Evolutionary conservation across 53 echinoderm and acorn worm species (phyloP), one percentile per base, ranked within the genome.

Genomic region (Antedon mediterranea): DNA sequence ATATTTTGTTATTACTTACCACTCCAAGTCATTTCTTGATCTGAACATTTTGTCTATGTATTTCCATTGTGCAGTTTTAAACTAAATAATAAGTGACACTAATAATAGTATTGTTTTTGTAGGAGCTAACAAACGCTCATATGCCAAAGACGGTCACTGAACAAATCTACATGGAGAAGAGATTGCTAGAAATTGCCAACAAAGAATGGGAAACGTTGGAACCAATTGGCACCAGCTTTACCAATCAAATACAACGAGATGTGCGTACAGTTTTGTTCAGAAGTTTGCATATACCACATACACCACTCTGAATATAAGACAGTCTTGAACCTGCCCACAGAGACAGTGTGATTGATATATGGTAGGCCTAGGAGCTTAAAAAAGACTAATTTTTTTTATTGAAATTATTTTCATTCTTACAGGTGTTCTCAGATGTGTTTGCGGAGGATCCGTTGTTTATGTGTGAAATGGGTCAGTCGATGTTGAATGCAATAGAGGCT

Each of bases 211-310:
- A 82, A 71, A 83, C 84, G 14, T 34, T 90, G 72, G 82, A 82
- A 8, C 80, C 82, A 9, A 78, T 84, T 1, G 98, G 98, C 14
- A 80, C 77, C 71, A 85, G 90, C 74, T 98, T 88, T 83, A 82
- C 87, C 73, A 57, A 82, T 34, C 98, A 98, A 75, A 82, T 98
- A 77, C 97, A 98, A 77, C 86, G 85, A 90, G 98, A 98, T 93
- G 98, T 98, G 81, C 90, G 98, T 78, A 9, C 0, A 20, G 27
- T 23, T 30, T 20, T 83, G 31, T 72, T 4, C 4, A 37, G 37
- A 37, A 11, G 4, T 37, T 4, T 37, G 37, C 11, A 37, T 11
- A 37, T 37, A 37, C 4, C n/a, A n/a, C n/a, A n/a, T n/a, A n/a
- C n/a, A n/a, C n/a, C n/a, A n/a, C n/a, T n/a, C n/a, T n/a, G n/a